Conservation (phyloP, 2,113 vertebrate genomes). For the Etheostoma cragini region DNA sequence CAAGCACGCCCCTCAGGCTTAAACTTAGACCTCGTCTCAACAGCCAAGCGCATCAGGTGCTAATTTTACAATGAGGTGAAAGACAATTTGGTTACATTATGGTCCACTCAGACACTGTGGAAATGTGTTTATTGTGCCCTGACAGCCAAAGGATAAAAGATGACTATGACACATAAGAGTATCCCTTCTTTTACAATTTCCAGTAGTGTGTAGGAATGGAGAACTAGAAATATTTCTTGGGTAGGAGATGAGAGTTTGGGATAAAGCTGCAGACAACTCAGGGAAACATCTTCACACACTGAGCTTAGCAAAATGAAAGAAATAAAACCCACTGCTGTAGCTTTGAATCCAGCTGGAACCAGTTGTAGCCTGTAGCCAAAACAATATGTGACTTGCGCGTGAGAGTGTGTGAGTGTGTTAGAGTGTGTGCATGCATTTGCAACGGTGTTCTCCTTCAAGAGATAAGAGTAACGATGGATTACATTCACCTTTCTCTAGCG, state of each 20-base stretch:
- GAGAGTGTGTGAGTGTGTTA: constrained; percentile 17
- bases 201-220: neutral
- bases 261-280: constrained; percentile 33
- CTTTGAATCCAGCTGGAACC: constrained; percentile 83
- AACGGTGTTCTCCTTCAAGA: constrained; percentile 50
- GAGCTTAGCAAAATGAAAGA: constrained; percentile 53
- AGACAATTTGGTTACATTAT: constrained; percentile 38
- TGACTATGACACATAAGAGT: neutral
- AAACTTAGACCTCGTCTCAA: constrained; percentile 51
- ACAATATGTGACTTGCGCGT: constrained; percentile 74
- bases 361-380: constrained; percentile 82
- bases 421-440: constrained; percentile 50
- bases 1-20: constrained; percentile 31
- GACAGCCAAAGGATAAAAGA: neutral
- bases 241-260: neutral
- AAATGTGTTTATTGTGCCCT: constrained; percentile 8
- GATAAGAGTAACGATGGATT: constrained; percentile 72
- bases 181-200: neutral
- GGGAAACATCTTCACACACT: constrained; percentile 30
- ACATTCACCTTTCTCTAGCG: constrained; percentile 48
- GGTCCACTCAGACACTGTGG: neutral
- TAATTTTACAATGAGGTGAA: constrained; percentile 23
- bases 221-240: constrained; percentile 30
- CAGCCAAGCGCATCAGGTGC: constrained; percentile 19
- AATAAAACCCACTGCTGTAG: constrained; percentile 47